phyloP scores from a whole-genome alignment of 1,140 invertebrate species.

The silkworm (Bombyx mori) region ASM3026992v2 NC_085121.1:12869001-12869500 shows the following conservation, averaged over 20 bases:
- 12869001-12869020: too few relatives aligned
- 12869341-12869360: constrained; percentile 92
- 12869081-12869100: too few relatives aligned
- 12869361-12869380: constrained; percentile 86
- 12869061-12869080: too few relatives aligned
- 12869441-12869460: too few relatives aligned
- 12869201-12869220: constrained; percentile 90
- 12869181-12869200: constrained; percentile 88
- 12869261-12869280: constrained; percentile 89
- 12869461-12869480: too few relatives aligned
- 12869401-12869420: too few relatives aligned
- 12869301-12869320: constrained; percentile 87
- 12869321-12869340: constrained; percentile 86
- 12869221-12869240: constrained; percentile 94
- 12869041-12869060: too few relatives aligned
- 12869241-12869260: constrained; percentile 89
- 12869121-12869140: too few relatives aligned
- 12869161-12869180: background rate
- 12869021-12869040: too few relatives aligned
- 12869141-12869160: background rate
- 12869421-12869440: too few relatives aligned
- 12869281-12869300: constrained; percentile 79
- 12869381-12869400: constrained; percentile 10
- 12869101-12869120: too few relatives aligned
- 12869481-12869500: too few relatives aligned